Percentiles rank a stretch among this genome's conserved stretches.
Conservation (phyloP, 2,113 vertebrate genomes). For the Corvus moneduloides region DNA sequence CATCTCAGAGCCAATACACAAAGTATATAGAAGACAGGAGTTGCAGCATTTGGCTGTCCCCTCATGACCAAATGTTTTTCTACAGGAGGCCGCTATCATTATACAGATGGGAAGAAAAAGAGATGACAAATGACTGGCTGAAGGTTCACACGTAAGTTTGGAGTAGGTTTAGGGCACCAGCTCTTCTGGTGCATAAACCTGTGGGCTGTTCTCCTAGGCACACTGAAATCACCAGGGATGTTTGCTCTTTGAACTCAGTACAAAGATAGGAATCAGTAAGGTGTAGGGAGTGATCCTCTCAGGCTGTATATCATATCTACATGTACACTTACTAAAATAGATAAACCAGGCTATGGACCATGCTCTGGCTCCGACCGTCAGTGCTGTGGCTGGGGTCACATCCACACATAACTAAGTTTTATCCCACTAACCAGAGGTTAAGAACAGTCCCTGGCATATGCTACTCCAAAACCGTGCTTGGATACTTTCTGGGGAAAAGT, state of each 20-base stretch:
- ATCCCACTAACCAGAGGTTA: background rate
- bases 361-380: rapidly evolving
- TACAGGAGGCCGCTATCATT: background rate
- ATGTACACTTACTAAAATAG: background rate
- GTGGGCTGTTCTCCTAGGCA: background rate
- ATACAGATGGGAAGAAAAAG: background rate
- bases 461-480: background rate
- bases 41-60: background rate
- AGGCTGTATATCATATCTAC: background rate
- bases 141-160: background rate
- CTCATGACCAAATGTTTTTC: background rate
- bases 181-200: background rate
- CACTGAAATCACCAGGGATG: background rate
- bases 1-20: background rate
- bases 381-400: background rate
- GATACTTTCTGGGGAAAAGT: background rate
- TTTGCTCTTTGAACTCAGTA: background rate
- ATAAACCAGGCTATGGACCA: background rate
- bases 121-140: background rate
- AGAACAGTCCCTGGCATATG: background rate
- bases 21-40: background rate
- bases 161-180: background rate
- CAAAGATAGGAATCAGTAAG: background rate
- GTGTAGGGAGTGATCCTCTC: background rate
- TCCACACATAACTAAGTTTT: background rate